phyloP scores from a whole-genome alignment of 2,797 vertebrate species.

The Poliocrania exsul region DNA sequence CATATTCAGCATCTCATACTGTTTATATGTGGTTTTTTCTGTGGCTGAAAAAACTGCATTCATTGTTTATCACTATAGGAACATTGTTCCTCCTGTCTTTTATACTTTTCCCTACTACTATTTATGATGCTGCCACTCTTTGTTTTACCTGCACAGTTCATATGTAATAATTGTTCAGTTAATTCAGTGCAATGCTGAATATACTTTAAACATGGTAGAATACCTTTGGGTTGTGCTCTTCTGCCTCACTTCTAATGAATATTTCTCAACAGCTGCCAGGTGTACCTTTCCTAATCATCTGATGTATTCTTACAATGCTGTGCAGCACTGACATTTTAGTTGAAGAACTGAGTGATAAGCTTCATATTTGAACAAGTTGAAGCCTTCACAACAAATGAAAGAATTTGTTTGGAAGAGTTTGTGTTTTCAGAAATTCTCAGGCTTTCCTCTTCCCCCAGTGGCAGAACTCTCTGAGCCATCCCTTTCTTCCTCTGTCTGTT shows the following conservation, averaged over 20 bases:
- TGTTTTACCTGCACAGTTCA: not conserved
- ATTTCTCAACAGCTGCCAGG: not conserved
- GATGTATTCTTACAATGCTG: not conserved
- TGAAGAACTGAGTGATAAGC: not conserved
- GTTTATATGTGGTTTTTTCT: not conserved
- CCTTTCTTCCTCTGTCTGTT: not conserved
- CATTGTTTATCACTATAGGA: not conserved
- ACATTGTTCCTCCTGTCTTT: not conserved
- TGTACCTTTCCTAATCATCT: not conserved
- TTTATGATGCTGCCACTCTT: not conserved
- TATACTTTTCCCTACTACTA: not conserved
- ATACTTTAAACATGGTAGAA: not conserved
- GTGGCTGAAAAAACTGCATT: not conserved
- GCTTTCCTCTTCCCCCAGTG: not conserved
- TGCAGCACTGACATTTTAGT: not conserved
- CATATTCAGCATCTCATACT: not conserved
- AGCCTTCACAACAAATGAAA: not conserved
- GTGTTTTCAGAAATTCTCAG: not conserved
- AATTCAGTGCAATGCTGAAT: not conserved
- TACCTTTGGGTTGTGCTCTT: not conserved
- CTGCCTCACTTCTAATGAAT: not conserved
- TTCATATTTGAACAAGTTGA: not conserved
- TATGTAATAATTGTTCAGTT: not conserved
- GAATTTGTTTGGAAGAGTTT: not conserved
- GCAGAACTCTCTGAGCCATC: not conserved